Evolutionary conservation across 1,140 invertebrate species (phyloP), one percentile per base, ranked within the genome.

Genomic region (Choristoneura fumiferana): DNA sequence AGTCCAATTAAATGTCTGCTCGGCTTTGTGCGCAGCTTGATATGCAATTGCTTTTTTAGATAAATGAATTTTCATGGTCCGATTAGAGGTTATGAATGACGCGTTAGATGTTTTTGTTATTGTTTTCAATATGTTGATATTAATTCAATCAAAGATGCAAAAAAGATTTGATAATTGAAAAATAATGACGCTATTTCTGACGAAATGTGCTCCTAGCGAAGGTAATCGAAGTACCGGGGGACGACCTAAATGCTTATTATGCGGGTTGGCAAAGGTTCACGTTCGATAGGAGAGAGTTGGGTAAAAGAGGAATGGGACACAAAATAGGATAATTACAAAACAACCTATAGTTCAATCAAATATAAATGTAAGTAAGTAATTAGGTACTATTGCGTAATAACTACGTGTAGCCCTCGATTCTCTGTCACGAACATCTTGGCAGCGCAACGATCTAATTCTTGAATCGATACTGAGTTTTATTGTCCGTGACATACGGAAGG

Each of bases 1-100:
- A 80, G 64, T 68, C 63, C 76, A 77, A 83, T 84, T 76, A 77
- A 73, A 70, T 58, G 60, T 65, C 63, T 61, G 72, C 74, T 71
- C 67, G 58, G 62, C 68, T 73, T 67, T 62, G 61, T 73, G 58
- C 57, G n/a, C n/a, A 57, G 62, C 68, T 57, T 33, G 62, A 54
- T 57, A 33, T 54, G 57, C 53, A 62, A 49, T 73, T 71, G 72
- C 73, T 80, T 49, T 49, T 49, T 49, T 49, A 49, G 22, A 49
- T 49, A 49, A 49, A 49, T 49, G 18, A 49, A 49, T 22, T 49
- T 49, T 49, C 43, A 49, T 33, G 43, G 43, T 13, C n/a, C 43
- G 43, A 33, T 33, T 29, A 49, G 43, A 18, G 12, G 18, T 49
- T 49, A 49, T 45, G 43, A 49, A 49, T 45, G 43, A 49, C 43